Evolutionary conservation across 2,113 vertebrate genomes (phyloP), one percentile per base, ranked within the genome.

Genomic region (Psophia crepitans): DNA sequence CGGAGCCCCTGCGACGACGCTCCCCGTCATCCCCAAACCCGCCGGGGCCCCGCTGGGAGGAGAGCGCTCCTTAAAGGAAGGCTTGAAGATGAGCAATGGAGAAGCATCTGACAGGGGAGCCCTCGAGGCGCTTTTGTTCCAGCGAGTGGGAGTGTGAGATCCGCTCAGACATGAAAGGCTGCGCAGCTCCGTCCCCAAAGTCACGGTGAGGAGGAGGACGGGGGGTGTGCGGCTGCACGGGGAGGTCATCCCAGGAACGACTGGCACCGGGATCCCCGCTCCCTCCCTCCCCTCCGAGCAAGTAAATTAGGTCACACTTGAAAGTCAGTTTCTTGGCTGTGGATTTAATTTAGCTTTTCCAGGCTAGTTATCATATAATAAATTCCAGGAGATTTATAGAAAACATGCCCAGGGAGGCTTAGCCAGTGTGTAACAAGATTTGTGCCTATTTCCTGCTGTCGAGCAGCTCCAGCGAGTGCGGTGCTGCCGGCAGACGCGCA

Each of bases 281-380:
- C 75, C 68, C 61, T 20, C 75, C 85, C 84, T 46, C 65, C 71
- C 58, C 70, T 88, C 74, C 35, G 18, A 73, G 82, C 70, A 43
- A 96, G 65, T 83, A 94, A 90, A 71, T 96, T 91, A 94, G 95
- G 93, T 93, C 97, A 94, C 87, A 70, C 82, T 95, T 95, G 66
- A 96, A 97, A 97, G 96, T 94, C 96, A 84, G 91, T 91, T 94
- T 95, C 96, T 95, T 96, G 94, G 88, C 84, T 77, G 74, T 60
- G 96, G 96, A 93, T 95, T 97, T 96, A 82, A 76, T 97, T 96
- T 95, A 81, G 96, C 88, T 97, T 96, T 97, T 96, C 94, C 96
- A 97, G 94, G 95, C 93, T 95, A 94, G 96, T 96, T 91, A 96
- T 95, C 78, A 57, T 95, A 84, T 87, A 87, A 97, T 96, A 96